Evolutionary conservation across 2,888 invertebrate species (phyloP), one percentile per base, ranked within the genome.

Genomic region (Anorthoa munda): DNA sequence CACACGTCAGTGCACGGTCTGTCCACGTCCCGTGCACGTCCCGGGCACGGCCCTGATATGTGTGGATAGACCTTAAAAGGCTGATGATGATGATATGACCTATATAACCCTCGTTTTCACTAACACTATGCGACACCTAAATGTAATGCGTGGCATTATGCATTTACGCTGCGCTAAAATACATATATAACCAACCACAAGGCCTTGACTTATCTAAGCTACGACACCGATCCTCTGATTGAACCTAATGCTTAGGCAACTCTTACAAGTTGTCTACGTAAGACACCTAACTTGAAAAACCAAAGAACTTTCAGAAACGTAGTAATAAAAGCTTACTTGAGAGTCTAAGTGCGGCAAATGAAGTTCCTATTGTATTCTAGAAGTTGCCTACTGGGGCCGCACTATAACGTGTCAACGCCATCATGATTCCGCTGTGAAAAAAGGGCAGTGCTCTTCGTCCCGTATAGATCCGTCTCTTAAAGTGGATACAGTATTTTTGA

Each of bases 101-200:
- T 31, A n/a, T 58, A 18, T n/a, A n/a, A n/a, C n/a, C n/a, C 18
- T 31, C 18, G 18, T 50, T 50, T 50, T 18, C 18, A 58, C 31
- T 58, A 58, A 31, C 0, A 12, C 58, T 13, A 58, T n/a, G 18
- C 26, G 31, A 31, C 58, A 58, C 12, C 12, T 31, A 31, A 58
- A 58, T 58, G 26, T 58, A 58, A 12, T 31, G n/a, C 58, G 4
- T n/a, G 31, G 18, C 58, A 18, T 58, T 4, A n/a, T 12, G 12
- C 21, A 5, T n/a, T 59, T n/a, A 59, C 21, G 59, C 15, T 59
- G 59, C 59, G 12, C 59, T 39, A 13, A 59, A 45, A 59, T 59
- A 21, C 39, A 59, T n/a, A 59, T n/a, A 39, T 59, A 39, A 39
- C 39, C n/a, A 59, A 59, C 59, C 59, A 59, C 39, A 45, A 45